Base-by-base conservation (phyloP, 2,888 invertebrate genomes). In the Leptinotarsa juncta region DNA sequence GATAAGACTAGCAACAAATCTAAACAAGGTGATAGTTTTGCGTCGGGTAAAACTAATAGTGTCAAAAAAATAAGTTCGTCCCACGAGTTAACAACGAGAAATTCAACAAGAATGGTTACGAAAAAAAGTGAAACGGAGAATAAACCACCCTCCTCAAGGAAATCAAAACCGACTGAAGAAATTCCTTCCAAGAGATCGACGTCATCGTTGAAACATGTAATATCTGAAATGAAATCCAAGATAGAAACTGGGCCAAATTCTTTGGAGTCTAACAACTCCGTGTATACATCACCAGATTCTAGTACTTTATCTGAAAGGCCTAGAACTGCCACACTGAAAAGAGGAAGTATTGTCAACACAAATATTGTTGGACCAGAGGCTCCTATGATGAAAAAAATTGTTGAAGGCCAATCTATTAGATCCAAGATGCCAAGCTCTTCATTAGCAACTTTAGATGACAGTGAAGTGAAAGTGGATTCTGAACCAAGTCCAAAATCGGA, bases 311-410 rank as follows among this genome's bases (percentile, higher is more conserved):
- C 80, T 10, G 86, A 87, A 75, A 79, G 88, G 77, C 88, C 88
- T 5, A 81, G 85, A 78, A 88, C 88, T 4, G 88, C 88, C 10
- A 88, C 88, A 15, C 78, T 88, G 73, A 79, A 83, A 72, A 85
- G 84, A 80, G 85, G 85, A 1, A 87, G 85, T 71, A 86, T 87
- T 57, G 85, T 86, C 2, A 86, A 86, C 70, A 81, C 81, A 18
- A 87, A 87, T 74, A 85, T 86, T 68, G 86, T 83, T 23, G 87
- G 86, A 4, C 87, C 87, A 23, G 85, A 85, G 18, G 84, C 79
- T 42, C 82, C 83, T 15, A 76, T 77, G 65, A 57, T 67, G 16
- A 50, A 65, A 67, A 62, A 71, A 26, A n/a, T 62, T 5, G 7
- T 23, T 20, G 15, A 55, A 15, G 26, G 16, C 12, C 16, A 10